Evolutionary conservation across 2,113 vertebrate species (phyloP), one percentile per base, ranked within the genome.

Genomic region (Rana temporaria): DNA sequence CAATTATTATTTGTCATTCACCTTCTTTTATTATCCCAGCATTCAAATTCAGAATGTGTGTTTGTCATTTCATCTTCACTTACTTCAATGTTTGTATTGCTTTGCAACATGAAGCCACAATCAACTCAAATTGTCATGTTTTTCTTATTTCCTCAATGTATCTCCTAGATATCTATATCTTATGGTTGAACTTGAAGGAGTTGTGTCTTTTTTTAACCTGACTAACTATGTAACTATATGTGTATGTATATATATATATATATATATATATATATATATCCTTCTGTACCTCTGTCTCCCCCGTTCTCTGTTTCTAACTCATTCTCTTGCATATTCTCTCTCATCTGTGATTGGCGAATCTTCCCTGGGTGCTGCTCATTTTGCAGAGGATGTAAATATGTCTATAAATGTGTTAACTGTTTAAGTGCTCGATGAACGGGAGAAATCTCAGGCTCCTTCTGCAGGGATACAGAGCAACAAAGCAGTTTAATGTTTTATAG

Each of bases 331-430:
- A 2, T 26, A 24, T 18, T 20, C 32, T 34, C 18, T 17, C 52
- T 65, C 90, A 86, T 88, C 63, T 19, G 60, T 73, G 80, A 78
- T 77, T 84, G 81, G 81, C 52, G 81, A 68, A 42, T 15, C 72
- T 82, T 68, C 22, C 67, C 81, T 68, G 52, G 80, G 71, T 34
- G 72, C 81, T 83, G 81, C 71, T 83, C 81, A 83, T 83, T 83
- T 76, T 83, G 81, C 81, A 83, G 72, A 83, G 72, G 72, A 83
- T 83, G 71, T 83, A 83, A 83, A 83, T 83, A 76, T 83, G 81
- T 83, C 81, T 76, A 83, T 83, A 83, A 83, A 83, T 63, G 63
- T 64, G 63, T 82, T 82, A 82, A 82, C 80, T 56, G 52, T 42
- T 26, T 82, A 62, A 8, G 52, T 42, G 80, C 80, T 66, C 18